Conservation (phyloP, 2,888 invertebrate species). For the Ichneumoninae sp. region DNA sequence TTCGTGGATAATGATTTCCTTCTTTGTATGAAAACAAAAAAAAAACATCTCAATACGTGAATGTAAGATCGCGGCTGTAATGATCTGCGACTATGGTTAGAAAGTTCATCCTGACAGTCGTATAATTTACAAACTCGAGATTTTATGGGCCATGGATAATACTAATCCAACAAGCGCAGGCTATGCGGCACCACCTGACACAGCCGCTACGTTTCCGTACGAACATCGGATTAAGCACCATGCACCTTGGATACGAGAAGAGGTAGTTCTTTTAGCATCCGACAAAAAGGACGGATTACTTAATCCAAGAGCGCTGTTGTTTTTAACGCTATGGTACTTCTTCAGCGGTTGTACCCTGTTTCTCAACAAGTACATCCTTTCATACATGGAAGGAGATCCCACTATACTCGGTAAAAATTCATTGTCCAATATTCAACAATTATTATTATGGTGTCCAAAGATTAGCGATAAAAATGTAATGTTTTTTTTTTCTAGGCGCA, state of each 20-base stretch:
- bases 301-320: slow-evolving; percentile 87
- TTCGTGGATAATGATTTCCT: not conserved
- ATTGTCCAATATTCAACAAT: not conserved
- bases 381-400: slow-evolving; percentile 90
- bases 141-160: slow-evolving; percentile 63
- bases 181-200: slow-evolving; percentile 77
- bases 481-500: slow-evolving; percentile 86
- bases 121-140: not conserved
- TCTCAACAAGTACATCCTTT: slow-evolving; percentile 91
- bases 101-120: not conserved
- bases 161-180: slow-evolving; percentile 59
- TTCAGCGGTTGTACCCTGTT: slow-evolving; percentile 92
- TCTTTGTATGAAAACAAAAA: not conserved
- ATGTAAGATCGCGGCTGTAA: slow-evolving; percentile 16
- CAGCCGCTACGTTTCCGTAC: slow-evolving; percentile 73
- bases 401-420: slow-evolving; percentile 88
- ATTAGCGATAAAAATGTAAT: not conserved
- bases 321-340: slow-evolving; percentile 90
- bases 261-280: slow-evolving; percentile 74
- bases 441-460: not conserved
- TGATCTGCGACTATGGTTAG: slow-evolving; percentile 24
- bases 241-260: slow-evolving; percentile 72
- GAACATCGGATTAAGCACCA: slow-evolving; percentile 74
- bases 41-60: not conserved
- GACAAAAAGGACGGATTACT: slow-evolving; percentile 85